phyloP scores from a whole-genome alignment of 2,113 vertebrate species.

The Scomber colias region DNA sequence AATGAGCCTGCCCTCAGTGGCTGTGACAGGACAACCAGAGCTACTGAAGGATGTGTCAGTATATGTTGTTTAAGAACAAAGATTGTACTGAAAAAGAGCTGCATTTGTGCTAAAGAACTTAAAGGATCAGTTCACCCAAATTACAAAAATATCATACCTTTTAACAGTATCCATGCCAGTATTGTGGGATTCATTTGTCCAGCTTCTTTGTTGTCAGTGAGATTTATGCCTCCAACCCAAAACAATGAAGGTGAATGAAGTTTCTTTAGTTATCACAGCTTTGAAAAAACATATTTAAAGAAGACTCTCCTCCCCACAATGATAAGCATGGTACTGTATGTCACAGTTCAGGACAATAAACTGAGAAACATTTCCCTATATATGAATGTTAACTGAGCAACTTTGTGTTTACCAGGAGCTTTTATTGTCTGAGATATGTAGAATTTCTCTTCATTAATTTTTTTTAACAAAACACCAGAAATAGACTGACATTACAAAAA shows the following conservation, averaged over 20 bases:
- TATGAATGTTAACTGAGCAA: constrained; percentile 3
- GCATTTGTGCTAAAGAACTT: neutral
- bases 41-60: neutral
- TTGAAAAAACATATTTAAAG: neutral
- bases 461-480: neutral
- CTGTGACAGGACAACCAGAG: constrained; percentile 6
- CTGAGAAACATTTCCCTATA: neutral
- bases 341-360: neutral
- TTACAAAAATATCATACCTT: neutral
- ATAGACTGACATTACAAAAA: neutral
- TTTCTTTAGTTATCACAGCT: neutral
- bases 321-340: neutral
- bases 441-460: neutral
- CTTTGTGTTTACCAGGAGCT: neutral
- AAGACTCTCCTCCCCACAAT: neutral
- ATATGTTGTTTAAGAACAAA: constrained; percentile 3
- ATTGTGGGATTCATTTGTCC: neutral
- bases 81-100: neutral
- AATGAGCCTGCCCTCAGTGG: neutral
- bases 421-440: neutral
- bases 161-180: neutral
- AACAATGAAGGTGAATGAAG: neutral
- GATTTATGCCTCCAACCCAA: neutral
- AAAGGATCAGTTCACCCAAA: neutral
- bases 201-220: neutral